These are phyloP conservation scores for Lamellibrachia columna DNA, from an alignment of 2,888 invertebrate genomes.

Conservation along the genomic window DNA sequence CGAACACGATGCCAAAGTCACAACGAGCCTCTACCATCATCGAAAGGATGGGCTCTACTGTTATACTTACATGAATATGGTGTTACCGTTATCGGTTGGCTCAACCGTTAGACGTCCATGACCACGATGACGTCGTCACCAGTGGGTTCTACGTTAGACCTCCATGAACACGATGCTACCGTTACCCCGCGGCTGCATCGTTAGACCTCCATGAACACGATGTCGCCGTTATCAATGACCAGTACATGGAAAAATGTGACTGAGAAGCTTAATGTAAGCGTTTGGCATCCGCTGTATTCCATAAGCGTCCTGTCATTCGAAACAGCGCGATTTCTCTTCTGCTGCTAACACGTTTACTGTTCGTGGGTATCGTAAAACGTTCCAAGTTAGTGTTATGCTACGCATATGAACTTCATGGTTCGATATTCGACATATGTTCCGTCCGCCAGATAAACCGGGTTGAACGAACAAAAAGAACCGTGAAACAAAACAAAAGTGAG, in stretches of 20 bases:
- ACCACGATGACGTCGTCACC: no score
- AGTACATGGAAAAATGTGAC: neutral
- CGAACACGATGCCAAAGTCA: no score
- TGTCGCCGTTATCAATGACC: neutral
- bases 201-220: neutral
- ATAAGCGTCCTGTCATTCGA: neutral
- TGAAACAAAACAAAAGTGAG: neutral
- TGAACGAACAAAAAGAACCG: neutral
- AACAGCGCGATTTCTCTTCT: neutral
- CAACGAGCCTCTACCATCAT: no score
- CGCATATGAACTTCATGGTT: neutral
- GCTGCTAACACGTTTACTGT: neutral
- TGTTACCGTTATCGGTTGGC: no score
- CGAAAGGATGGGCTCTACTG: no score
- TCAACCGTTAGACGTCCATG: no score
- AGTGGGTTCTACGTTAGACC: no score
- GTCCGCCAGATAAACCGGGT: neutral
- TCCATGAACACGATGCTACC: no score
- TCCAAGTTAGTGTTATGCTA: neutral
- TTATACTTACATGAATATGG: no score
- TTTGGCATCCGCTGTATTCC: neutral
- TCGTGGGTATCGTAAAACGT: neutral
- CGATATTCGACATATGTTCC: neutral
- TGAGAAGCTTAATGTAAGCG: neutral
- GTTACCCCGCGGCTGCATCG: neutral